A percentile compares a stretch with the other conserved stretches of the same genome.
These are phyloP conservation scores for Patiria miniata DNA, from an alignment of 35 echinoderm and acorn worm species.

Conservation along the genomic window DNA sequence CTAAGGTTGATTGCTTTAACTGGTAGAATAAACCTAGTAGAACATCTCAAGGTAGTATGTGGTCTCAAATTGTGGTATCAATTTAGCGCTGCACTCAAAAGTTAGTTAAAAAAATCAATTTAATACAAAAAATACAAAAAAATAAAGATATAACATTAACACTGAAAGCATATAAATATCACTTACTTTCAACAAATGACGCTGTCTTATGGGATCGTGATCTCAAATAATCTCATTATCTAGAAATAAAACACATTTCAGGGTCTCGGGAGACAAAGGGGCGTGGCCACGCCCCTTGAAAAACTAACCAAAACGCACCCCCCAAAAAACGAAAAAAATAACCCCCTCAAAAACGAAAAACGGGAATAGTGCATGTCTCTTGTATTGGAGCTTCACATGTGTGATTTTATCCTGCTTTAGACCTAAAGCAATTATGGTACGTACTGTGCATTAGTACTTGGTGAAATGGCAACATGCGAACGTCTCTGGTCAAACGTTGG, in stretches of 20 bases:
- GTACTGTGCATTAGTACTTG: too few relatives aligned
- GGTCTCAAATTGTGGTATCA: slow-evolving; percentile 3
- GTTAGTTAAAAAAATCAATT: not conserved
- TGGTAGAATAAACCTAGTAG: not conserved
- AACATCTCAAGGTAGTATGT: slow-evolving; percentile 27
- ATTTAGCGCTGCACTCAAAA: not conserved
- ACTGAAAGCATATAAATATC: too few relatives aligned
- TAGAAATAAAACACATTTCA: not conserved
- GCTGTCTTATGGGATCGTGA: not conserved
- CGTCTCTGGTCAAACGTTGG: too few relatives aligned
- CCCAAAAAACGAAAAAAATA: not conserved
- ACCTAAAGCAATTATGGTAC: too few relatives aligned
- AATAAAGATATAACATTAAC: not conserved
- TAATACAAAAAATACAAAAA: not conserved
- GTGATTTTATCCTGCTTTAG: too few relatives aligned
- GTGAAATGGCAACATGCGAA: too few relatives aligned
- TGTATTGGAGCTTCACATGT: too few relatives aligned
- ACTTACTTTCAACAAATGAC: not conserved
- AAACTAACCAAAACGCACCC: too few relatives aligned
- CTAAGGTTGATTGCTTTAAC: slow-evolving; percentile 7
- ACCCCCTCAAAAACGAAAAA: too few relatives aligned
- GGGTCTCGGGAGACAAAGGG: not conserved
- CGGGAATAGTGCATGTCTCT: too few relatives aligned
- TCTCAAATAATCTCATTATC: not conserved
- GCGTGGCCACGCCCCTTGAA: not conserved